phyloP scores from a whole-genome alignment of 2,888 invertebrate species.

The Vandiemenella viatica region DNA sequence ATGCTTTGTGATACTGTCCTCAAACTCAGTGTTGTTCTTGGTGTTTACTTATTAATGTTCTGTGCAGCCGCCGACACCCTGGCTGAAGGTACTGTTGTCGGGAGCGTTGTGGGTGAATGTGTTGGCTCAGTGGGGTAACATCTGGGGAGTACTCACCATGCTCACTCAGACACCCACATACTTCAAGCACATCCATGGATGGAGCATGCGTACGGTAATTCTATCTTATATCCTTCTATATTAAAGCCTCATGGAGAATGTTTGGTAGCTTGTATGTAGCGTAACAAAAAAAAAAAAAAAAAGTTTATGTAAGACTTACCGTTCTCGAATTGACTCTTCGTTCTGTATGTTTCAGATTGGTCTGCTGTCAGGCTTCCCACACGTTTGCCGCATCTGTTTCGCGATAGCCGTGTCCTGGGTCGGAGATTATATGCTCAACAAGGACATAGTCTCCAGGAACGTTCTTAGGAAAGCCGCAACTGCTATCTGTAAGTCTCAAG shows the following conservation, averaged over 20 bases:
- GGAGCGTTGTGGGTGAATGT: slow-evolving; percentile 47
- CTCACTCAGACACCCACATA: slow-evolving; percentile 57
- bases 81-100: slow-evolving; percentile 42
- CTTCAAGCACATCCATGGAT: slow-evolving; percentile 50
- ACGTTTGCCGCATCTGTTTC: slow-evolving; percentile 41
- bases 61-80: slow-evolving; percentile 41
- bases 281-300: no score
- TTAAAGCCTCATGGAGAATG: no score
- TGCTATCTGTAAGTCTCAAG: slow-evolving; percentile 38
- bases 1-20: no score
- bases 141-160: slow-evolving; percentile 53
- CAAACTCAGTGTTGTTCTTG: no score
- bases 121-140: slow-evolving; percentile 48
- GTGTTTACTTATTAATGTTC: no score
- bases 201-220: slow-evolving; percentile 51
- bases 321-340: no score
- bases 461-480: slow-evolving; percentile 49
- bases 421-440: slow-evolving; percentile 41
- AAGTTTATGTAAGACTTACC: no score
- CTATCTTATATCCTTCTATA: no score
- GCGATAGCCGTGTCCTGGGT: slow-evolving; percentile 39
- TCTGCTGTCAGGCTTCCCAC: slow-evolving; percentile 45
- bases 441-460: slow-evolving; percentile 39
- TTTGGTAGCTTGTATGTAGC: no score
- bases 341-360: no score